Base-by-base conservation (phyloP, 2,888 invertebrate genomes). In the Cotesia congregata region DNA sequence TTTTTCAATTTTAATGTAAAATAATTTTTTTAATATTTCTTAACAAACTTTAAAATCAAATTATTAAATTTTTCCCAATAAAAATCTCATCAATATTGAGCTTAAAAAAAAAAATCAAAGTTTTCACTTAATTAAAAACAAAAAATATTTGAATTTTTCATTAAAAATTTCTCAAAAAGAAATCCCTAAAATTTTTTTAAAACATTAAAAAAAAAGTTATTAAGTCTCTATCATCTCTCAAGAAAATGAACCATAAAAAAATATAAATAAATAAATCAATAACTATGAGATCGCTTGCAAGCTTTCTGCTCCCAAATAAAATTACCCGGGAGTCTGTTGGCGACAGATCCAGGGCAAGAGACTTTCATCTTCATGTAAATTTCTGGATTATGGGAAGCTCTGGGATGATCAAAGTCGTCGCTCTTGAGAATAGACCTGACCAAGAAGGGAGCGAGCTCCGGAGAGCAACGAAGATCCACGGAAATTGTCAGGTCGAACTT, bases 391-490 rank as follows among this genome's bases (percentile, higher is more conserved):
- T 62, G 70, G 6, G 77, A 75, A 30, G 71, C 5, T 6, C 70
- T 67, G 60, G 61, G 59, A 67, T 80, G 77, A 17, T 88, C 88
- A 7, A 87, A 78, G n/a, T 86, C 84, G 39, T 86, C 85, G 9
- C 80, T 81, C 15, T 83, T 83, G 2, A 88, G 78, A 17, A 79
- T 70, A n/a, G 83, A 75, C 50, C 83, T 82, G 7, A 86, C 80
- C 0, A 86, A 82, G 0, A 88, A 77, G 0, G 89, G 89, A 12
- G 88, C 89, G 12, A 89, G 79, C 70, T 88, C 89, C 7, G 86
- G 83, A 0, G 88, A 87, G 62, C 89, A 89, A 62, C 85, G 84
- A 2, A 89, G 78, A 40, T 88, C 86, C 15, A 88, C 84, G 3
- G 80, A 79, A 40, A 89, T 83, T 2, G 85, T 80, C 6, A 89